Evolutionary conservation across 2,113 vertebrate species (phyloP).

Genomic region (Donacobius atricapilla): DNA sequence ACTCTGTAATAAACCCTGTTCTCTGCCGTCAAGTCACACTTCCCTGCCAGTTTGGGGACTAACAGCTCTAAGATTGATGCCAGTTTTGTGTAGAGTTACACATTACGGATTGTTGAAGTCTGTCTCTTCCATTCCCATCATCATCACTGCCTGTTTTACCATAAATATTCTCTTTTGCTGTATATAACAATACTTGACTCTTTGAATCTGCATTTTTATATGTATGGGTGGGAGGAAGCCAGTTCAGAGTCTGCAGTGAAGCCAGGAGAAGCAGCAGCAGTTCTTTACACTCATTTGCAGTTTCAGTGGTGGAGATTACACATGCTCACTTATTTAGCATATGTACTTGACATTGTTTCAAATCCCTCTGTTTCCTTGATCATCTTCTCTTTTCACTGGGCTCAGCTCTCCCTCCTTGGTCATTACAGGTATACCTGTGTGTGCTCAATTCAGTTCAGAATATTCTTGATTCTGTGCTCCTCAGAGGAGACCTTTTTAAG

Average conservation of each 20-base stretch:
- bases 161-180: fast-evolving
- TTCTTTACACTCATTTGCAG: fast-evolving
- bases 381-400: neutral
- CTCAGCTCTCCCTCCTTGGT: neutral
- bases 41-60: neutral
- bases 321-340: neutral
- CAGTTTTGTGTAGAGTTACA: neutral
- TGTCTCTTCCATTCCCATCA: neutral
- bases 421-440: neutral
- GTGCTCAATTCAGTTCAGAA: neutral
- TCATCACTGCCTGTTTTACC: neutral
- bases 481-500: neutral
- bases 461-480: neutral
- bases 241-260: neutral
- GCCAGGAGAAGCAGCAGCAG: neutral
- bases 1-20: neutral
- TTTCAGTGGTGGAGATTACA: neutral
- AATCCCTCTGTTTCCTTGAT: neutral
- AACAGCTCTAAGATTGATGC: neutral
- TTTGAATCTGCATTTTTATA: neutral
- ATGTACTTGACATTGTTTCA: neutral
- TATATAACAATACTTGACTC: neutral
- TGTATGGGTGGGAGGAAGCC: neutral
- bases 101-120: neutral
- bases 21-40: neutral